phyloP scores from a whole-genome alignment of 2,888 invertebrate genomes.

The Metacarcinus magister region DNA sequence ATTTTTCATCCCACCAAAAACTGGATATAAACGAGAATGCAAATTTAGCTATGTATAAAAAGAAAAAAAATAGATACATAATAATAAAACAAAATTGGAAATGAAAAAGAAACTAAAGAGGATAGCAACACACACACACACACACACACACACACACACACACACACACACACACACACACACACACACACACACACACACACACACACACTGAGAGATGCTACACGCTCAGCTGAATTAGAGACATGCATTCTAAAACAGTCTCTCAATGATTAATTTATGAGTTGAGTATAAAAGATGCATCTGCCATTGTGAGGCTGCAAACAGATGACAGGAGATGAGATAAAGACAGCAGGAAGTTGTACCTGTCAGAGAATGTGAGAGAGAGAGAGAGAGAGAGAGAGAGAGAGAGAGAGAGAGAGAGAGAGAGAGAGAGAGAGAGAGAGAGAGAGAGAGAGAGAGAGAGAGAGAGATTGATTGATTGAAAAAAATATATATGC shows the following conservation, averaged over 20 bases:
- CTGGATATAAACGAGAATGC: too few species aligned
- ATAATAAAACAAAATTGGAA: not conserved
- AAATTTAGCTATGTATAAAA: too few species aligned
- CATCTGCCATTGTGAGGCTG: not conserved
- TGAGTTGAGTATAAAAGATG: not conserved
- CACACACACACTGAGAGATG: not conserved
- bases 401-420: too few species aligned
- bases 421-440: too few species aligned
- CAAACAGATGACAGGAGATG: not conserved
- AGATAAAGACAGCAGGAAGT: not conserved
- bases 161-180: slow-evolving; percentile 26
- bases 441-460: not conserved
- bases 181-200: slow-evolving; percentile 26
- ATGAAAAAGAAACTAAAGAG: not conserved
- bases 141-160: slow-evolving; percentile 26
- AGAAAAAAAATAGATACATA: too few species aligned
- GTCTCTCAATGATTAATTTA: not conserved
- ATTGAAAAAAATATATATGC: not conserved
- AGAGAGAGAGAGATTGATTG: not conserved
- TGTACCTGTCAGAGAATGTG: not conserved
- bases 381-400: too few species aligned
- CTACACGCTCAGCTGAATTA: not conserved
- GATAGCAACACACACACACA: not conserved
- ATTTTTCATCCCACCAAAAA: too few species aligned
- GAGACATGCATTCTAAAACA: not conserved